Evolutionary conservation across 2,888 invertebrate species (phyloP).

Genomic region (Camponotus fellah): DNA sequence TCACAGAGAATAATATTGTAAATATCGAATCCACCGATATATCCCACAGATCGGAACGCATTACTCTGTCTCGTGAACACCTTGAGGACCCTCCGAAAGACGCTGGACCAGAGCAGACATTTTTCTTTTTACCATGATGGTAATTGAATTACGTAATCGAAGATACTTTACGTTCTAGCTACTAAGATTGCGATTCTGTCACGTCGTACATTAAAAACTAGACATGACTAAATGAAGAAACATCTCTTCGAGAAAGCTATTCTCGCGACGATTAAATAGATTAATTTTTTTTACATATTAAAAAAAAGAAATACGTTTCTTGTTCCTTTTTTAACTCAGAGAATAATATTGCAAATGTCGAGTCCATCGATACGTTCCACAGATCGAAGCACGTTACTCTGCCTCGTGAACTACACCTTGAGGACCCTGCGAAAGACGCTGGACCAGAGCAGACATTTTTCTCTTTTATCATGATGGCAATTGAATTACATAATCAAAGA

Average conservation of each 20-base stretch:
- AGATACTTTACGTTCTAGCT: not conserved
- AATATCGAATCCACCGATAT: not conserved
- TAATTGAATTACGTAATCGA: conserved; percentile 18
- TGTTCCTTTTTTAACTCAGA: not conserved
- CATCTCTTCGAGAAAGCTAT: not conserved
- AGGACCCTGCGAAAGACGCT: too few species aligned
- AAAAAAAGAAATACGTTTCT: not conserved
- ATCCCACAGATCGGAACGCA: not conserved
- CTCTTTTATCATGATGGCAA: conserved; percentile 4
- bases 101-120: not conserved
- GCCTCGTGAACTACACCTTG: too few species aligned
- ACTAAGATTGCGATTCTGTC: conserved; percentile 1
- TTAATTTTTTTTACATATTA: too few species aligned
- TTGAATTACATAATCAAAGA: conserved; percentile 18
- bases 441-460: not conserved
- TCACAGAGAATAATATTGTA: not conserved
- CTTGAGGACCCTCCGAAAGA: too few species aligned
- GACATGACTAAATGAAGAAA: not conserved
- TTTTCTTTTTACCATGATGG: conserved; percentile 14
- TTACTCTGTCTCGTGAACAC: not conserved
- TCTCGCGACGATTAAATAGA: not conserved
- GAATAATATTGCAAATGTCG: not conserved
- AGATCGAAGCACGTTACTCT: not conserved
- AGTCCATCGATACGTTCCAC: not conserved
- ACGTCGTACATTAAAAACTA: not conserved